A percentile compares a stretch with the other conserved stretches of the same genome.
These are phyloP conservation scores for Melipona beecheii DNA, from an alignment of 2,888 invertebrate species.

Conservation along the genomic window DNA sequence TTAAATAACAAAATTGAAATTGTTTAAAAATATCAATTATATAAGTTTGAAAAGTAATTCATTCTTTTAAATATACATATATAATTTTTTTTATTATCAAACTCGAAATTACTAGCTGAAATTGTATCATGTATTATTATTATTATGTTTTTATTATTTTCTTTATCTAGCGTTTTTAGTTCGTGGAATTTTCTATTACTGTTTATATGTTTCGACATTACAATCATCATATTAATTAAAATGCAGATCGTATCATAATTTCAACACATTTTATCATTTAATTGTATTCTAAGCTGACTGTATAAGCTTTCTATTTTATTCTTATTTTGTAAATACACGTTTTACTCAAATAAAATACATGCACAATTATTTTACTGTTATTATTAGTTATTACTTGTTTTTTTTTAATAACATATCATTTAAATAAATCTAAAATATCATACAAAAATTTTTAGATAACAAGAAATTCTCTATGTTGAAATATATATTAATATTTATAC, in stretches of 20 bases:
- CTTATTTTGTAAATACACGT: conserved; percentile 10
- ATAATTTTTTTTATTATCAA: not conserved
- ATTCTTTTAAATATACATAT: too few species aligned
- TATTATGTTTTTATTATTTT: not conserved
- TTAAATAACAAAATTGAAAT: not conserved
- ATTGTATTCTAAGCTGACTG: conserved; percentile 39
- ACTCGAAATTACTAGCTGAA: not conserved
- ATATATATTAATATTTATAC: not conserved
- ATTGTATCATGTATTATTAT: not conserved
- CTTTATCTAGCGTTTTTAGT: not conserved
- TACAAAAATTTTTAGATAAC: too few species aligned
- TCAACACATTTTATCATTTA: conserved; percentile 60
- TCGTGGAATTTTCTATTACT: conserved; percentile 16
- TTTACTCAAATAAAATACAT: not conserved
- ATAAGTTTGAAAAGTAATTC: not conserved
- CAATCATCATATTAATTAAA: conserved; percentile 42
- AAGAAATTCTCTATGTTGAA: too few species aligned
- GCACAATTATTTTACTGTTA: not conserved
- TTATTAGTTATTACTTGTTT: not conserved
- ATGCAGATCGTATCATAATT: conserved; percentile 48
- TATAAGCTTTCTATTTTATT: conserved; percentile 47
- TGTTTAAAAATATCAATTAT: not conserved
- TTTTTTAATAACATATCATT: too few species aligned
- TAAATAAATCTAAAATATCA: too few species aligned
- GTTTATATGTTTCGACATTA: conserved; percentile 33